phyloP scores from a whole-genome alignment of 2,113 vertebrate species.

The Clupea harengus region DNA sequence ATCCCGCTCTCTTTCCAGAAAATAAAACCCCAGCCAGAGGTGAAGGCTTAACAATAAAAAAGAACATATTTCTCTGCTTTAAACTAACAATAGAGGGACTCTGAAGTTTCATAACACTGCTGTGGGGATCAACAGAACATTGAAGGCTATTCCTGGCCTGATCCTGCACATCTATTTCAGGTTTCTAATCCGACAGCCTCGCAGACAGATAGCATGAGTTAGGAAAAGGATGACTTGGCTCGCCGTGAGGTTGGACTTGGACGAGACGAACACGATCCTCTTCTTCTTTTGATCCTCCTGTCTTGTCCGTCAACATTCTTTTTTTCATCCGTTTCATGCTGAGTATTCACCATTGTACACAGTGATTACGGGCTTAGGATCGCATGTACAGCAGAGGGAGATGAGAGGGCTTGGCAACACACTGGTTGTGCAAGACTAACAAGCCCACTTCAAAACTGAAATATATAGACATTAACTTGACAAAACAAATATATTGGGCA shows the following conservation, averaged over 20 bases:
- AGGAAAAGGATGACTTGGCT: neutral
- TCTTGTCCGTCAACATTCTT: neutral
- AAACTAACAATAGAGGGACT: neutral
- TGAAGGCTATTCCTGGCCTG: slow-evolving; percentile 14
- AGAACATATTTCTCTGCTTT: neutral
- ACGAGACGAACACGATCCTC: neutral
- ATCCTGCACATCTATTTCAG: neutral
- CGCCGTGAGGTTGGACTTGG: neutral
- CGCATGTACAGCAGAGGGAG: neutral
- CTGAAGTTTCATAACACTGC: neutral
- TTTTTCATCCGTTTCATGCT: neutral
- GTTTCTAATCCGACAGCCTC: neutral
- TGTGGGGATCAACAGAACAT: slow-evolving; percentile 14
- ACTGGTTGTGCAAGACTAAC: neutral
- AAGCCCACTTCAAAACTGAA: neutral
- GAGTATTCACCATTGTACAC: neutral
- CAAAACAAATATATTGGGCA: neutral
- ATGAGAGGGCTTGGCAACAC: neutral
- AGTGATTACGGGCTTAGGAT: neutral
- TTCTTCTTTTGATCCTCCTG: neutral
- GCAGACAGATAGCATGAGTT: neutral
- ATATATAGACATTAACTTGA: neutral
- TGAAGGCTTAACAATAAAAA: neutral
- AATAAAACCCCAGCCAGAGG: neutral
- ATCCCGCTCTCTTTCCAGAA: neutral